phyloP scores from a whole-genome alignment of 64 coral and sea anemone genomes.

The Pachyseris speciosa region DNA sequence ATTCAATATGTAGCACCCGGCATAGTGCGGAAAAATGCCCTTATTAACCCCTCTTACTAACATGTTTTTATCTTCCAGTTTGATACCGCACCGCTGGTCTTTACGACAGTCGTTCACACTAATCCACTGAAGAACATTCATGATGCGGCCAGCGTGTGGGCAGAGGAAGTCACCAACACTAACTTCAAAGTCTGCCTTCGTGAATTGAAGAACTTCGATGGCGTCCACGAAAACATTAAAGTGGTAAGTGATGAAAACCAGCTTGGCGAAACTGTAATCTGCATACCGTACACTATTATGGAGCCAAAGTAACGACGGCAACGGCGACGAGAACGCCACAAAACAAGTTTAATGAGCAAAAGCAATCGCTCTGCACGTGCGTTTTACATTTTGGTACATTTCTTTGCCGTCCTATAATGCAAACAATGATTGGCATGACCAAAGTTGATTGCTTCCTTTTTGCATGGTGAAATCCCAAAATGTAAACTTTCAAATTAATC shows the following conservation, averaged over 20 bases:
- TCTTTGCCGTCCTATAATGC: no score
- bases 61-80: conserved; percentile 6
- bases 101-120: conserved; percentile 68
- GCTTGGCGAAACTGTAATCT: not conserved
- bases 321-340: not conserved
- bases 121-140: conserved; percentile 3
- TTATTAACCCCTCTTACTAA: not conserved
- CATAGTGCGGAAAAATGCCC: not conserved
- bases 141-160: conserved; percentile 73
- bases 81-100: conserved; percentile 10
- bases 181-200: conserved; percentile 79
- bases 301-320: not conserved
- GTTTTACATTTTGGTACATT: no score
- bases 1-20: not conserved
- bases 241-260: conserved; percentile 40
- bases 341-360: no score
- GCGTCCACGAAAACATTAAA: conserved; percentile 59
- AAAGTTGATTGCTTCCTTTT: no score
- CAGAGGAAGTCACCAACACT: conserved; percentile 42
- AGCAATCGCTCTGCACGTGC: no score
- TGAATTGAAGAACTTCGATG: conserved; percentile 90
- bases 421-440: no score
- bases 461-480: no score
- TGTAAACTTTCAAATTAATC: no score
- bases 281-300: not conserved